Conservation (phyloP, 2,797 vertebrate genomes). For the Tachyglossus aculeatus region DNA sequence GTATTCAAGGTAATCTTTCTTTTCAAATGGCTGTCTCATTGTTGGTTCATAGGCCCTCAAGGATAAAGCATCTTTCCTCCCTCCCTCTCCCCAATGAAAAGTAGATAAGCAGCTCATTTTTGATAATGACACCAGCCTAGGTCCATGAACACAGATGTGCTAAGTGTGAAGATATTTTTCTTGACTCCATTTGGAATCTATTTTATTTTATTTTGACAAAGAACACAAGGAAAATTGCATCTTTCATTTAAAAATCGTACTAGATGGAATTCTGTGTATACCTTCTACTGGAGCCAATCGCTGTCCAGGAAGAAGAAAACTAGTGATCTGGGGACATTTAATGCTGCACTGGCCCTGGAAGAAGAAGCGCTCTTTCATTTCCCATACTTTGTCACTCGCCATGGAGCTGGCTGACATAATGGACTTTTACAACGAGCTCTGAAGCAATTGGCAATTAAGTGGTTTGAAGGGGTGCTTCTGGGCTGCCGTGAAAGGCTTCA, state of each 20-base stretch:
- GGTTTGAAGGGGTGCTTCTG: conserved; percentile 97
- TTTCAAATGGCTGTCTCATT: conserved; percentile 1
- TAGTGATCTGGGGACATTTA: conserved; percentile 87
- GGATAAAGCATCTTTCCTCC: conserved; percentile 32
- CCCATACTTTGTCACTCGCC: conserved; percentile 90
- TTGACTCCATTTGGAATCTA: neutral
- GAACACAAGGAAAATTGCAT: conserved; percentile 47
- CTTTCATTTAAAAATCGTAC: conserved; percentile 50
- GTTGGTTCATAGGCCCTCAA: conserved; percentile 17
- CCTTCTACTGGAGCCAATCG: conserved; percentile 64
- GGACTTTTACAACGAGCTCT: conserved; percentile 90
- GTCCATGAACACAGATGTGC: neutral
- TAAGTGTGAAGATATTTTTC: conserved; percentile 15
- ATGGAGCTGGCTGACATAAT: conserved; percentile 88
- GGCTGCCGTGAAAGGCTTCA: conserved; percentile 97
- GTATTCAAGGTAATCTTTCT: conserved; percentile 24
- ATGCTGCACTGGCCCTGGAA: conserved; percentile 84
- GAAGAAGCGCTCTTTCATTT: conserved; percentile 92
- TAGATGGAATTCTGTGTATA: conserved; percentile 53
- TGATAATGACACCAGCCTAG: neutral
- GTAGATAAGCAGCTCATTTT: neutral
- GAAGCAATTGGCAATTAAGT: conserved; percentile 99
- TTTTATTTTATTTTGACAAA: conserved; percentile 21
- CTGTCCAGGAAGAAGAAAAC: conserved; percentile 80
- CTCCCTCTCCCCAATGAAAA: neutral